Evolutionary conservation across 2,888 invertebrate genomes (phyloP), one percentile per base, ranked within the genome.

Genomic region (Mythimna impura): DNA sequence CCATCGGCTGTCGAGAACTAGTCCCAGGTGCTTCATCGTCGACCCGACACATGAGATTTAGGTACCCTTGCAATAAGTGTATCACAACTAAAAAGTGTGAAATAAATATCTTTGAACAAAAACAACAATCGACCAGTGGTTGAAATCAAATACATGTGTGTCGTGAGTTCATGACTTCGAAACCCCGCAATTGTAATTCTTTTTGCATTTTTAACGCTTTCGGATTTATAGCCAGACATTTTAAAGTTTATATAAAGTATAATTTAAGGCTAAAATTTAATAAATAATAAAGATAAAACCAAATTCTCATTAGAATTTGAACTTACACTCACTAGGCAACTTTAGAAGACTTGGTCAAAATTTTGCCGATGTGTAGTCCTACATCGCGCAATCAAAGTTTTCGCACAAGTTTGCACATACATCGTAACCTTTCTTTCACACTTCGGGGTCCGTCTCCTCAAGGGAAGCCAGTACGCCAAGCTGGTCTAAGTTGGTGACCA

Each of bases 371-470:
- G 17, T 47, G 6, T 12, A 14, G 12, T 55, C 7, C 55, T 55
- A 55, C 55, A 55, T 55, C 55, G 55, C 55, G 55, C 55, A 55
- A 25, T 55, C 22, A 55, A 55, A 55, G 55, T 55, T 55, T 55
- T 55, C 14, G 25, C 25, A 55, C 55, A 7, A 55, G 12, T 55
- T 25, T 14, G 55, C 12, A 25, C 25, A 25, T 6, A 14, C 2
- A 55, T 25, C 14, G 55, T 6, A 25, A 25, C 14, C 55, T 6
- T 25, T 25, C 55, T 14, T 12, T 12, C 12, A 14, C 12, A 14
- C 55, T 25, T 55, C 7, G 54, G 22, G 55, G 55, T 22, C 25
- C 55, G 22, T 25, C 6, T 6, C 25, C 55, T 55, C 55, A 6
- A 55, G 55, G 55, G 2, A 25, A 55, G 14, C 55, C 22, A 55